phyloP scores from a whole-genome alignment of 2,797 vertebrate species.

The Megalops cyprinoides region DNA sequence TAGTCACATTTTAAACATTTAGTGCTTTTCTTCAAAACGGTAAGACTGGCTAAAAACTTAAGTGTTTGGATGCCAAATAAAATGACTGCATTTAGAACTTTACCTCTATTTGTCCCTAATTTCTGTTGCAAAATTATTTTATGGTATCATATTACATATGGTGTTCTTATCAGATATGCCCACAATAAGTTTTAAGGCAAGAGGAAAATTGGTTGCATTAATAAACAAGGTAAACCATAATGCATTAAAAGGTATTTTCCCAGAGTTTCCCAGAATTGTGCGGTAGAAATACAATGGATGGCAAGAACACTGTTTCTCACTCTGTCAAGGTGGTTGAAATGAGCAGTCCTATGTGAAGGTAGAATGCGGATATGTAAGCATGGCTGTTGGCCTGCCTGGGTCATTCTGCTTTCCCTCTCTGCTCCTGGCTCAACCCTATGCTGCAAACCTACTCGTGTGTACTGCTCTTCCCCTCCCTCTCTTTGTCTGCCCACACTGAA shows the following conservation, averaged over 20 bases:
- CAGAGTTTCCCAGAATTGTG: no score
- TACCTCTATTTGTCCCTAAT: not conserved
- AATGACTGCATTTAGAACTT: not conserved
- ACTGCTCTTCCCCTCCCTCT: not conserved
- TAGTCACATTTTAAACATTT: no score
- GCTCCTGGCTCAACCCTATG: conserved; percentile 1
- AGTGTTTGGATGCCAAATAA: not conserved
- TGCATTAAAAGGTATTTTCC: not conserved
- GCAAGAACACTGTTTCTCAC: not conserved
- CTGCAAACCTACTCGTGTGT: not conserved
- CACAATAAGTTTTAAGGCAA: no score
- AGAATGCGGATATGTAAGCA: not conserved
- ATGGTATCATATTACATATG: not conserved
- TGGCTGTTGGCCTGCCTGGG: not conserved
- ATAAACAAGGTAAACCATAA: no score
- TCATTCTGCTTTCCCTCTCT: not conserved
- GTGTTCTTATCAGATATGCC: no score
- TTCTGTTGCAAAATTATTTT: not conserved
- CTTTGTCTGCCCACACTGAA: conserved; percentile 4
- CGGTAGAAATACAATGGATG: not conserved
- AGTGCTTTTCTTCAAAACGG: no score
- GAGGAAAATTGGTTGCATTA: no score
- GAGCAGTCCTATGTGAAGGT: not conserved
- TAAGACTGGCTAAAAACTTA: no score
- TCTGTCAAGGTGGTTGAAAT: not conserved